phyloP scores from a whole-genome alignment of 2,113 vertebrate species.

The Peromyscus maniculatus region DNA sequence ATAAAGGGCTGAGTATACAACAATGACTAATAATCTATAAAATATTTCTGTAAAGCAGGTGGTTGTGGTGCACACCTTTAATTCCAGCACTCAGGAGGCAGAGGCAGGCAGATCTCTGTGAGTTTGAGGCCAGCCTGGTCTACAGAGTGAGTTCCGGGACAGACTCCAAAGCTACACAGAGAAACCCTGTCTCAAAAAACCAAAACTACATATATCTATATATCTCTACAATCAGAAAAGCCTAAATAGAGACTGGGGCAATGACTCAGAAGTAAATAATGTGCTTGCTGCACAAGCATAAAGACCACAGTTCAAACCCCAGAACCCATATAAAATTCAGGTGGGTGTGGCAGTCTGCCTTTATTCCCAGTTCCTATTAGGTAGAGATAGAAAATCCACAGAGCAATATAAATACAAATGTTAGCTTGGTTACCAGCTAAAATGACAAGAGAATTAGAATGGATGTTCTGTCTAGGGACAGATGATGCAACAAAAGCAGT shows the following conservation, averaged over 20 bases:
- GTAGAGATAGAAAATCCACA: not conserved
- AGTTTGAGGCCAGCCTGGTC: too few relatives aligned
- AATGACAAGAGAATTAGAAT: not conserved
- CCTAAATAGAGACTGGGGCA: not conserved
- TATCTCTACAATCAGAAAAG: not conserved
- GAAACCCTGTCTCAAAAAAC: too few relatives aligned
- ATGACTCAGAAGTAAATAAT: slow-evolving; percentile 17
- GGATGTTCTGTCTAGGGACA: not conserved
- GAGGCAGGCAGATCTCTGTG: too few relatives aligned
- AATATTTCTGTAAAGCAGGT: not conserved
- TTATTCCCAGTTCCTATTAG: not conserved
- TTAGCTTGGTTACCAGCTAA: not conserved
- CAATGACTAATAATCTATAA: not conserved
- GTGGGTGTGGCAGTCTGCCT: not conserved
- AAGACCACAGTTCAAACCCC: not conserved
- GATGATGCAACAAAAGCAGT: not conserved
- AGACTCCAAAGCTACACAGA: too few relatives aligned
- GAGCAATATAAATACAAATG: not conserved
- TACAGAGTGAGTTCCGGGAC: too few relatives aligned
- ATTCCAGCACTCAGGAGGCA: too few relatives aligned
- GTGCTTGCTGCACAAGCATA: not conserved
- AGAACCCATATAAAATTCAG: not conserved
- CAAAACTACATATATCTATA: too few relatives aligned
- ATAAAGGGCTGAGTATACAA: not conserved
- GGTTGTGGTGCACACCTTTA: too few relatives aligned